phyloP scores from a whole-genome alignment of 2,888 invertebrate species.

The Drosophila falleni region DNA sequence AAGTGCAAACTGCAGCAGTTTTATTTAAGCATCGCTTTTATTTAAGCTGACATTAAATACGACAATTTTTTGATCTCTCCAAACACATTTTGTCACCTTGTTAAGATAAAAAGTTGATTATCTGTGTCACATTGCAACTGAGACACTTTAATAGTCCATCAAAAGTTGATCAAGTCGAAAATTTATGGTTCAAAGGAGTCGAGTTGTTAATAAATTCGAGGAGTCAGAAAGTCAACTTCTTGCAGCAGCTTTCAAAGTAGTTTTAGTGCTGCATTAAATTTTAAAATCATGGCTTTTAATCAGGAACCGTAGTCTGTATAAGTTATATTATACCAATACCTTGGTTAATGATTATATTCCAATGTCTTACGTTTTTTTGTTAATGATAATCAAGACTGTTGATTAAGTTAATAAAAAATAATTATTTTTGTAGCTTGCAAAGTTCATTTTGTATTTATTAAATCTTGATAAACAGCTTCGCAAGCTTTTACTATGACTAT shows the following conservation, averaged over 20 bases:
- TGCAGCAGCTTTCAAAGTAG: neutral
- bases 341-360: too few species aligned
- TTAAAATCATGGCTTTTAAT: too few species aligned
- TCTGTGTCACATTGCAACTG: neutral
- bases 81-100: constrained; percentile 12
- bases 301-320: too few species aligned
- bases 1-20: constrained; percentile 19
- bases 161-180: constrained; percentile 3
- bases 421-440: too few species aligned
- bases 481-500: too few species aligned
- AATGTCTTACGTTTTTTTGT: too few species aligned
- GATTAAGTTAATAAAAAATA: too few species aligned
- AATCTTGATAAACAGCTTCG: too few species aligned
- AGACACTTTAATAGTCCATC: neutral
- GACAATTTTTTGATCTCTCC: neutral
- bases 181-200: neutral
- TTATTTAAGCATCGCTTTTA: constrained; percentile 7
- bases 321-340: too few species aligned
- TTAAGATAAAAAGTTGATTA: constrained; percentile 8
- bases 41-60: constrained; percentile 21
- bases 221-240: neutral
- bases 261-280: neutral
- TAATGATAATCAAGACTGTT: too few species aligned
- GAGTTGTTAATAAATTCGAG: neutral
- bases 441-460: too few species aligned